Base-by-base conservation (phyloP, 2,797 vertebrate genomes). In the Clarias platycephalus region DNA sequence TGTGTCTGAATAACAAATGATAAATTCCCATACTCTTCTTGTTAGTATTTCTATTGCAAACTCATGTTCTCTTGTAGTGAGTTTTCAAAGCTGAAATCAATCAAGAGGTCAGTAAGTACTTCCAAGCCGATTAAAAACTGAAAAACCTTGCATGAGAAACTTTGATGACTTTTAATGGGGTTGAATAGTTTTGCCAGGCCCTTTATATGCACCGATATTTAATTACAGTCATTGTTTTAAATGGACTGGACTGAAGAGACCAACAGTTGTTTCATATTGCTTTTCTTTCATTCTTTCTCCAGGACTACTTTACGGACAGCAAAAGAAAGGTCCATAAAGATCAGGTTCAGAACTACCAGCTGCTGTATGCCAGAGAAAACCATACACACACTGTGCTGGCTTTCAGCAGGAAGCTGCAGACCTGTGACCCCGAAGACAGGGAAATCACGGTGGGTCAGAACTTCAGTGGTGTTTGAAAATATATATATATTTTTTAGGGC, bases 321-420 rank as follows among this genome's bases (percentile, higher is more conserved):
- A 94, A 93, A 77, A 95, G 94, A 91, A 91, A 91, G 63, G 90
- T 97, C 34, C 94, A 91, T 89, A 94, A 91, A 90, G 96, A 97
- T 44, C 15, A 88, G 24, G 92, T 95, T 58, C 96, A 97, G 90
- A 95, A 95, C 91, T 97, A 96, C 84, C 93, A 89, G 53, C 92
- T 97, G 74, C 94, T 96, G 22, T 96, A 96, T 58, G 96, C 94
- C 67, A 94, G 94, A 92, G 95, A 97, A 91, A 97, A 97, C 68
- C 90, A 88, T 57, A 97, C 96, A 3, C 96, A 97, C 76, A 97
- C 96, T 0, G 82, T 95, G 76, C 81, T 97, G 85, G 95, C 92
- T 68, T 96, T 97, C 90, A 95, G 90, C 88, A 93, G 96, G 90
- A 91, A 95, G 57, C 91, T 97, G 53, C 91, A 95, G 77, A 96